Evolutionary conservation across 1,140 invertebrate genomes (phyloP), one percentile per base, ranked within the genome.

Genomic region (Mamestra configurata): DNA sequence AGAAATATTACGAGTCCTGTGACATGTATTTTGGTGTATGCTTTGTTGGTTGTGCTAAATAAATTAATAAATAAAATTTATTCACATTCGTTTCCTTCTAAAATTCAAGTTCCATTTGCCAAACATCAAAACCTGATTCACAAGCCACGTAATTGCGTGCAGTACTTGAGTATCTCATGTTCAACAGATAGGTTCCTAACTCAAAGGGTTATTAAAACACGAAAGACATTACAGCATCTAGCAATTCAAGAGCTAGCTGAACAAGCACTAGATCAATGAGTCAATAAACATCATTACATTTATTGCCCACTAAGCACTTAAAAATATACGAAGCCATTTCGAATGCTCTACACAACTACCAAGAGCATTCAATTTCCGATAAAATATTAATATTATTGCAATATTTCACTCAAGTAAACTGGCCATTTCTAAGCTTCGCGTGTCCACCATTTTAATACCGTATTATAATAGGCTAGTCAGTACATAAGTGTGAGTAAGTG

Each of bases 311-410:
- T 18, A 64, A 35, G 31, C 59, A 37, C 53, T 55, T 55, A 55
- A 55, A 61, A n/a, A 61, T 35, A 35, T 61, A 31, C 24, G 7
- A 61, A 31, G 27, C 13, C 6, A 20, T 57, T 20, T 20, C 18
- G 0, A 51, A 51, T 20, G 49, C n/a, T 13, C 46, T 49, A 18
- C 49, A 51, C 53, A 11, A 8, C 43, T 15, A n/a, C 15, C 13
- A 20, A 61, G 57, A 61, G 10, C 18, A 43, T 22, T 24, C 18
- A 66, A 46, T 66, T 43, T 43, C 61, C 35, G 13, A 66, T 68
- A 68, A 68, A 68, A 68, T 68, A 43, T 46, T 68, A 43, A 24
- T 43, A 46, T 43, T 68, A 68, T 46, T 68, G 64, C 24, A 46
- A 68, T 46, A 43, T 68, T 68, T 43, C 37, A 68, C 7, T 64